phyloP scores from a whole-genome alignment of 2,888 invertebrate species.

The Patella ulyssiponensis region DNA sequence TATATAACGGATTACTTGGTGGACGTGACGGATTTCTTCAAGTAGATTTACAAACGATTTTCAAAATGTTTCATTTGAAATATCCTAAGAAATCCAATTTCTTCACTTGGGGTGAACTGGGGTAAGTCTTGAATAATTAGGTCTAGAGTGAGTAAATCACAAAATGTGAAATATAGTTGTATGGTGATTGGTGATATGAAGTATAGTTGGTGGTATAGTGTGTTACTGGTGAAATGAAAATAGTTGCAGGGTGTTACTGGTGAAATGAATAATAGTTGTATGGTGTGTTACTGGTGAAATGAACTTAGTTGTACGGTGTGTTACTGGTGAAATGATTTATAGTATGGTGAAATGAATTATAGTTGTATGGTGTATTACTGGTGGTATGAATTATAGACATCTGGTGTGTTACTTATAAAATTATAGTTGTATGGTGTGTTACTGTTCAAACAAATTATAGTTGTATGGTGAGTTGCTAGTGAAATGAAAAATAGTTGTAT shows the following conservation, averaged over 20 bases:
- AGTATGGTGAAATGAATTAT: neutral
- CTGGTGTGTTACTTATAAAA: neutral
- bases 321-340: neutral
- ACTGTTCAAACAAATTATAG: no score
- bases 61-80: conserved; percentile 58
- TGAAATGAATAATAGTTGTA: conserved; percentile 19
- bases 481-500: no score
- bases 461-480: no score
- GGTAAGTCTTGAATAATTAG: conserved; percentile 42
- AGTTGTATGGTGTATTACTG: neutral
- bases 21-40: no score
- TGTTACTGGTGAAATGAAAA: neutral
- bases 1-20: no score
- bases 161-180: conserved; percentile 4
- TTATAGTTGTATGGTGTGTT: no score
- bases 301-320: conserved; percentile 12
- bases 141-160: no score
- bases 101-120: conserved; percentile 61
- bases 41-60: neutral
- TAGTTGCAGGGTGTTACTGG: conserved; percentile 11
- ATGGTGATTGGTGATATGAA: no score
- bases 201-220: no score
- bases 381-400: neutral
- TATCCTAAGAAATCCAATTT: conserved; percentile 55
- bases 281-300: neutral